Conservation (phyloP, 2,797 vertebrate species). For the Clarias pachynema region DNA sequence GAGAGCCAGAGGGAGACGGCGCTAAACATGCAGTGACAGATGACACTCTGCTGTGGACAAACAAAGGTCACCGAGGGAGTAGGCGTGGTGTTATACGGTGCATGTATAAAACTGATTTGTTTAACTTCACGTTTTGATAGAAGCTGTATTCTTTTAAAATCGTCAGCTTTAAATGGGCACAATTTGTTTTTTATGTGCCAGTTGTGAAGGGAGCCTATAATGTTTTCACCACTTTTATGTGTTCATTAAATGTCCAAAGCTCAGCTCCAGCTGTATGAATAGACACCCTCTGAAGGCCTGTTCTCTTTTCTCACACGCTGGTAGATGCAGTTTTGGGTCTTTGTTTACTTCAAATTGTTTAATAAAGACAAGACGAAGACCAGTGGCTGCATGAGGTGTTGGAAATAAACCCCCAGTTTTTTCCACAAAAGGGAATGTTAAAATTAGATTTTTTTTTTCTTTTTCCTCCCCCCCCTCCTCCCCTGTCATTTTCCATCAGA, state of each 20-base stretch:
- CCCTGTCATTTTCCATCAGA: slow-evolving; percentile 79
- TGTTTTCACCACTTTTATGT: slow-evolving; percentile 52
- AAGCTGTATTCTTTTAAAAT: slow-evolving; percentile 49
- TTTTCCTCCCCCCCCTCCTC: slow-evolving; percentile 41
- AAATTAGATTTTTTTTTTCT: slow-evolving; percentile 79
- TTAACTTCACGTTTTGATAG: slow-evolving; percentile 49
- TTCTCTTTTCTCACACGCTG: slow-evolving; percentile 27
- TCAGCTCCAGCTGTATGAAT: slow-evolving; percentile 52
- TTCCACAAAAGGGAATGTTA: slow-evolving; percentile 80
- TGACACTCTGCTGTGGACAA: slow-evolving; percentile 57
- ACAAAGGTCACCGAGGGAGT: slow-evolving; percentile 57
- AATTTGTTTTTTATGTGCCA: slow-evolving; percentile 50
- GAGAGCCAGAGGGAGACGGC: slow-evolving; percentile 29
- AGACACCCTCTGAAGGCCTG: slow-evolving; percentile 50
- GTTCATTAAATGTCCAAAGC: slow-evolving; percentile 56
- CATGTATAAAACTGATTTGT: slow-evolving; percentile 48
- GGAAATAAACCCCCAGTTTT: slow-evolving; percentile 79
- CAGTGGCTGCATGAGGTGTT: slow-evolving; percentile 66
- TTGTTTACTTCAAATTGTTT: slow-evolving; percentile 69
- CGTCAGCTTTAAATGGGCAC: slow-evolving; percentile 48
- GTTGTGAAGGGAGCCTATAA: slow-evolving; percentile 50
- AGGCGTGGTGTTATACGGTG: slow-evolving; percentile 40
- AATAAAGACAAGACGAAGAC: slow-evolving; percentile 71
- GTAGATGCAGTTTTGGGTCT: slow-evolving; percentile 63
- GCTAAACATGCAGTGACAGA: slow-evolving; percentile 54